A percentile compares a stretch with the other conserved stretches of the same genome.
Evolutionary conservation across 1,140 invertebrate species (phyloP).

Genomic region (Pinna nobilis): DNA sequence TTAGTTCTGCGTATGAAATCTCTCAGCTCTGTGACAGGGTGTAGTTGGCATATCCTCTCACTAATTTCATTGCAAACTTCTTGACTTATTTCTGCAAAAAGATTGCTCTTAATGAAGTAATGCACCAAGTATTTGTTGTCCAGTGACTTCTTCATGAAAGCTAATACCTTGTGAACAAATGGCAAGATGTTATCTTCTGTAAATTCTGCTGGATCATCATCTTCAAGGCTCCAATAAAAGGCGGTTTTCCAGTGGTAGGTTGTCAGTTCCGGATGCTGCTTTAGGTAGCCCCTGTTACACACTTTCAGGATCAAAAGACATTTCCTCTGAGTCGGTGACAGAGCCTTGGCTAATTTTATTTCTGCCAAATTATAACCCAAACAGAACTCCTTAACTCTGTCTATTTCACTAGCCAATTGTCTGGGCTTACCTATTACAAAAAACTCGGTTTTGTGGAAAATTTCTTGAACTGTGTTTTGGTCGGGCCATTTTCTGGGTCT

Average conservation of each 20-base stretch:
- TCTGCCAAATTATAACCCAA: constrained; percentile 24
- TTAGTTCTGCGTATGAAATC: background rate
- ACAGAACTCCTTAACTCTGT: constrained; percentile 35
- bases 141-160: background rate
- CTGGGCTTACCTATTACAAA: constrained; percentile 35
- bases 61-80: background rate
- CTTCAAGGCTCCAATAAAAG: background rate
- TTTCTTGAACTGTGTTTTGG: constrained; percentile 3
- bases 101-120: constrained; percentile 15
- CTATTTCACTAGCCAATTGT: background rate
- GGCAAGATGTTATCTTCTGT: background rate
- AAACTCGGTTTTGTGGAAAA: constrained; percentile 28
- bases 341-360: constrained; percentile 7
- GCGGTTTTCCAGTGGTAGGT: constrained; percentile 9
- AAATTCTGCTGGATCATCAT: background rate
- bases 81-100: constrained; percentile 1
- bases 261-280: background rate
- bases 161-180: background rate
- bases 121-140: background rate
- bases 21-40: background rate
- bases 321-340: background rate
- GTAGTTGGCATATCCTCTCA: background rate
- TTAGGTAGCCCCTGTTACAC: background rate
- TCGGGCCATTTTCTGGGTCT: constrained; percentile 35
- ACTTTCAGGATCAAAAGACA: constrained; percentile 6